phyloP scores from a whole-genome alignment of 2,888 invertebrate species.

The Tiphia femorata region DNA sequence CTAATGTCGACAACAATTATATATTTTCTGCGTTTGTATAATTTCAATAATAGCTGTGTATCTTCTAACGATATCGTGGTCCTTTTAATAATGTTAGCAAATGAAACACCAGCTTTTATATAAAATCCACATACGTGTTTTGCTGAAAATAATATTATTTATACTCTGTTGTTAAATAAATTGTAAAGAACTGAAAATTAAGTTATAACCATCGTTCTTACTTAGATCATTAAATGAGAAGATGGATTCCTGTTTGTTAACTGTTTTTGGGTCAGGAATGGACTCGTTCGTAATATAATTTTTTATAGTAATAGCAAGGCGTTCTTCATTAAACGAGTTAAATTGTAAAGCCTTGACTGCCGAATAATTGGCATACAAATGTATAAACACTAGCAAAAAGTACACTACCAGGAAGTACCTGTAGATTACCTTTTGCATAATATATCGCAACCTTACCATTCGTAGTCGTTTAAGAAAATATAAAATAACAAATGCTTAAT shows the following conservation, averaged over 20 bases:
- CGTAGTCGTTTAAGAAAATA: too few relatives aligned
- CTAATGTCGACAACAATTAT: constrained; percentile 71
- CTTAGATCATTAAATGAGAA: constrained; percentile 72
- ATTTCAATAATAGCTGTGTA: constrained; percentile 65
- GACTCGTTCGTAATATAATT: constrained; percentile 76
- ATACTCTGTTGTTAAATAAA: constrained; percentile 5
- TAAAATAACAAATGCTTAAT: too few relatives aligned
- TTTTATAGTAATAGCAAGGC: constrained; percentile 79
- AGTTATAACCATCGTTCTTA: constrained; percentile 25
- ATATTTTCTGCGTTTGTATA: constrained; percentile 72
- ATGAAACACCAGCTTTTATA: constrained; percentile 74
- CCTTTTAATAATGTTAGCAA: constrained; percentile 64
- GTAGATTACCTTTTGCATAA: too few relatives aligned
- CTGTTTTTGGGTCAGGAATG: constrained; percentile 75
- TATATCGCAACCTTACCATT: too few relatives aligned
- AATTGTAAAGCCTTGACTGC: constrained; percentile 87
- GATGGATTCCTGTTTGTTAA: constrained; percentile 82
- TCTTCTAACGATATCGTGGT: constrained; percentile 55
- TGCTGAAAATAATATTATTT: constrained; percentile 69
- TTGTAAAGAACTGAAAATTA: background rate
- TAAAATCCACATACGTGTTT: constrained; percentile 74
- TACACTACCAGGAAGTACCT: constrained; percentile 84
- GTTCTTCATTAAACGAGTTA: constrained; percentile 83
- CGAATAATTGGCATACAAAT: constrained; percentile 88
- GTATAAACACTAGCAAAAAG: constrained; percentile 79